These are phyloP conservation scores for Philypnodon macrostomus DNA, from an alignment of 2,797 vertebrate species.

Conservation along the genomic window DNA sequence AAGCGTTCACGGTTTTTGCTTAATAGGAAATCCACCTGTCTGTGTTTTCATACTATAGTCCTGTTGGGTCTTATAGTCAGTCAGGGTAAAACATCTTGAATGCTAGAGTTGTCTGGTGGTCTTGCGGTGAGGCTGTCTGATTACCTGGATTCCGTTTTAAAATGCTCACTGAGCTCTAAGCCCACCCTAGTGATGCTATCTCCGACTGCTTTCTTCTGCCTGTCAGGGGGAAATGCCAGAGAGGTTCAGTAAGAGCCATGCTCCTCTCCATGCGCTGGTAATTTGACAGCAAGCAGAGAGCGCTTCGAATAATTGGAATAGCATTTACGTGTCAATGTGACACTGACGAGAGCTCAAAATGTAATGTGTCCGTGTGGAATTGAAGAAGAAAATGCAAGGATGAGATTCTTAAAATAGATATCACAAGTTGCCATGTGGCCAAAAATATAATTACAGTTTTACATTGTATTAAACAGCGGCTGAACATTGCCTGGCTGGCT, in stretches of 20 bases:
- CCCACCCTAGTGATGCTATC: constrained; percentile 52
- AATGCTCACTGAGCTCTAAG: constrained; percentile 61
- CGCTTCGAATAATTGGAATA: constrained; percentile 72
- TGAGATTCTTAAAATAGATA: constrained; percentile 48
- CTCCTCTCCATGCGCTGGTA: constrained; percentile 55
- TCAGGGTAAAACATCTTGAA: constrained; percentile 25
- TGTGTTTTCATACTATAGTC: constrained; percentile 20
- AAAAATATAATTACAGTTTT: too few species aligned
- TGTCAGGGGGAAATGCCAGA: constrained; percentile 66
- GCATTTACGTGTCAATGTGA: constrained; percentile 69
- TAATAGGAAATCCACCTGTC: constrained; percentile 11
- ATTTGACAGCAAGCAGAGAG: constrained; percentile 72
- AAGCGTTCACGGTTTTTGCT: constrained; percentile 3
- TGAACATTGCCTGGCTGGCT: too few species aligned
- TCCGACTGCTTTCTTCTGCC: constrained; percentile 58
- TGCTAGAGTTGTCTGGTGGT: constrained; percentile 27
- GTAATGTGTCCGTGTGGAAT: constrained; percentile 41
- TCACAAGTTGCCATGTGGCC: constrained; percentile 58
- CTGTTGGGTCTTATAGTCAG: constrained; percentile 30
- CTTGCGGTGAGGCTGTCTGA: constrained; percentile 52
- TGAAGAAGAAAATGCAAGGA: constrained; percentile 19
- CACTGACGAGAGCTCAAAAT: constrained; percentile 57
- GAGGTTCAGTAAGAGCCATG: constrained; percentile 55
- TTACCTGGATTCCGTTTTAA: constrained; percentile 60
- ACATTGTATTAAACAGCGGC: too few species aligned